A percentile compares a stretch with the other conserved stretches of the same genome.
These are phyloP conservation scores for Hypocryptadius cinnamomeus DNA, from an alignment of 2,113 vertebrate species.

Conservation along the genomic window DNA sequence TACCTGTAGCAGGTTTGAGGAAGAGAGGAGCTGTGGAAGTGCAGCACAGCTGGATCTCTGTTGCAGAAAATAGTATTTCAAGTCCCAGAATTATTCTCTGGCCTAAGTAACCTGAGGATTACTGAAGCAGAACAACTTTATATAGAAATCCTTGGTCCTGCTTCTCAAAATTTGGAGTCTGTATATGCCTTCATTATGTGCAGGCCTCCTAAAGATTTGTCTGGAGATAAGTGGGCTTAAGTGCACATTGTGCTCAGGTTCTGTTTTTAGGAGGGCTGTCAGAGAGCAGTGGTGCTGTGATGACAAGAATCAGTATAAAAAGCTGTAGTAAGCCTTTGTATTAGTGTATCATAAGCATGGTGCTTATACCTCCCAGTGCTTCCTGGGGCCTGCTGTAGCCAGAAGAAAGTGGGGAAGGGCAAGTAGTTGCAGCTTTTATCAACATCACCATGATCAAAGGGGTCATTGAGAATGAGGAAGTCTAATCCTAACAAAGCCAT, in stretches of 20 bases:
- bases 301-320: neutral
- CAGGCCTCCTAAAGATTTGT: neutral
- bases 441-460: constrained; percentile 14
- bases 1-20: neutral
- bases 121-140: neutral
- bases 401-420: neutral
- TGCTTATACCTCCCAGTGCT: neutral
- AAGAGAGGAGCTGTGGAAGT: neutral
- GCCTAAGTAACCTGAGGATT: neutral
- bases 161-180: neutral
- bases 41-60: neutral
- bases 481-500: constrained; percentile 39
- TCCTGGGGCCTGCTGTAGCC: neutral
- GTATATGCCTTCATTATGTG: neutral
- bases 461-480: constrained; percentile 36
- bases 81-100: neutral
- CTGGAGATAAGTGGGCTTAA: neutral
- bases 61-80: neutral
- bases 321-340: neutral
- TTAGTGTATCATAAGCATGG: neutral
- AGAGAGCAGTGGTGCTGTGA: neutral
- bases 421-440: constrained; percentile 18
- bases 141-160: neutral
- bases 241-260: neutral
- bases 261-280: neutral